Evolutionary conservation across 1,140 invertebrate genomes (phyloP), one percentile per base, ranked within the genome.

Genomic region (Tribolium madens): DNA sequence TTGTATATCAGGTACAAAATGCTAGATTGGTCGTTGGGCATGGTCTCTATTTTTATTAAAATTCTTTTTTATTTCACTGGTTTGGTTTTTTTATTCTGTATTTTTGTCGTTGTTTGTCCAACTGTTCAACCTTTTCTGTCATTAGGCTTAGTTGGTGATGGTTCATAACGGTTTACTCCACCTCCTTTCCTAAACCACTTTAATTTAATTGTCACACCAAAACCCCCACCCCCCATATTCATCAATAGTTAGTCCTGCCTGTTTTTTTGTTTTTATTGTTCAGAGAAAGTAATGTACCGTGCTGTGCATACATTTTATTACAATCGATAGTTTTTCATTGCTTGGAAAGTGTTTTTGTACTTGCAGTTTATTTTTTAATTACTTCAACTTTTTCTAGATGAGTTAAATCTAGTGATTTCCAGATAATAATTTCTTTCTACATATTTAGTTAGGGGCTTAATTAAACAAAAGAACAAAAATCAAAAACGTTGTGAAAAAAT

Each of bases 21-120:
- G 80, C 76, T 81, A 80, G 79, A 80, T 81, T 64, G 78, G 77
- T 81, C 78, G 80, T 82, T 80, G 81, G 81, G 81, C 81, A 82
- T 82, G 81, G 76, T 75, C 26, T 73, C 12, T 52, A 10, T 73
- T 73, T 73, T 73, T 73, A 26, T 68, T 9, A 33, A 68, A 21
- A 33, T 17, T 33, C 10, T 31, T 31, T 42, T 42, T 42, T 42
- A 10, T 42, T 42, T 42, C n/a, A 10, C n/a, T 42, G 9, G n/a
- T 21, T 17, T 53, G 18, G 15, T 17, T 73, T 26, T 26, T 26
- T n/a, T n/a, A n/a, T n/a, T n/a, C n/a, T 1, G 21, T 1, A 26
- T 26, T 26, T 26, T 26, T 26, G 21, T 70, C 14, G 42, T 72
- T 71, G 15, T 53, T 76, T 7, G 12, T 64, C 21, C 57, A 9